A percentile compares a stretch with the other conserved stretches of the same genome.
Conservation (phyloP, 2,888 invertebrate genomes). For the Spialia ferax region DNA sequence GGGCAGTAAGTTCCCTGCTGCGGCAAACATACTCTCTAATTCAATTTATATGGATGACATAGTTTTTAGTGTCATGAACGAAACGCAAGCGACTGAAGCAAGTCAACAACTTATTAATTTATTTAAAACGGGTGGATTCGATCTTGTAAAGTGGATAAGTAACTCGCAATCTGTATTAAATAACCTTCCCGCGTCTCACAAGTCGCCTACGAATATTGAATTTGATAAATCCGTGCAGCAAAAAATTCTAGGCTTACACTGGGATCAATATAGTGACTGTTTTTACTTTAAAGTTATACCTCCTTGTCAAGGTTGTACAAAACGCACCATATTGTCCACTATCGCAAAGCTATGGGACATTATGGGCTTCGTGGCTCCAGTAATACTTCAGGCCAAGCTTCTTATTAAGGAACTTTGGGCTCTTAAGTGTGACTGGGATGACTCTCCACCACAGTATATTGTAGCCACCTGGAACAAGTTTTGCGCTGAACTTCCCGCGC, state of each 20-base stretch:
- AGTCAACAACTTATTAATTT: background rate
- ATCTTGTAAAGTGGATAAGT: background rate
- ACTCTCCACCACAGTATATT: background rate
- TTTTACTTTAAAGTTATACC: background rate
- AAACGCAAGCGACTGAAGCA: background rate
- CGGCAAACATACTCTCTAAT: background rate
- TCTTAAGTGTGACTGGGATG: background rate
- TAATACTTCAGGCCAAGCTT: background rate
- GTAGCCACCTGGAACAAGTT: background rate
- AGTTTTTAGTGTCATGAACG: background rate
- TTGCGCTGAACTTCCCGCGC: background rate
- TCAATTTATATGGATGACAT: background rate
- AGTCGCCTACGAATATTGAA: background rate
- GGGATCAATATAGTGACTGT: background rate
- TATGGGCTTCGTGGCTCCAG: background rate
- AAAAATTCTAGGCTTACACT: background rate
- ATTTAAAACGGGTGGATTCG: background rate
- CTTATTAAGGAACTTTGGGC: background rate
- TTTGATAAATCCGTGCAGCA: background rate
- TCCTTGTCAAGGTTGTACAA: background rate
- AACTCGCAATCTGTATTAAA: background rate
- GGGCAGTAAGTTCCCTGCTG: background rate
- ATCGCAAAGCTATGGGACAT: background rate
- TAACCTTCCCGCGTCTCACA: background rate
- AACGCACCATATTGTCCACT: background rate